Evolutionary conservation across 2,113 vertebrate genomes (phyloP), one percentile per base, ranked within the genome.

Genomic region (Seriola rivoliana): DNA sequence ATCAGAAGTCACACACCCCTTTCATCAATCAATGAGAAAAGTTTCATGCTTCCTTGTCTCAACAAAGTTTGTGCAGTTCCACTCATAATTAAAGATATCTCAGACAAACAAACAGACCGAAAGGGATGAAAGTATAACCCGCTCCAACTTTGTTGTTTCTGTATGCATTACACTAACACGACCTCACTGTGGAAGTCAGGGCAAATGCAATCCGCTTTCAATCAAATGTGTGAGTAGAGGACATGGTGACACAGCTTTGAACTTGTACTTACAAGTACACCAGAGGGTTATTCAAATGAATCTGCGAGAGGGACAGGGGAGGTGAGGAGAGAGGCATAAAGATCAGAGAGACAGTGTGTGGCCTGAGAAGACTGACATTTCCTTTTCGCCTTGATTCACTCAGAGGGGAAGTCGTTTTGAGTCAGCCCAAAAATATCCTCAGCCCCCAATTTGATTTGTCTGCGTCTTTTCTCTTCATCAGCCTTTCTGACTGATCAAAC

Each of bases 201-300:
- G n/a, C 50, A 44, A 46, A 78, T 48, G 60, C 40, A 70, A 55
- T 66, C 71, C n/a, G 19, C 72, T 70, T 58, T 82, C 78, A 81
- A 67, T 81, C 85, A 75, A 59, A 81, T 29, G 44, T 38, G 40
- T 42, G 67, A 68, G 48, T 71, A 62, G 44, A 79, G 71, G 81
- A 70, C 55, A 52, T 13, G 13, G 34, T 44, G 70, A 77, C 72
- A 70, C 67, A 42, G 69, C 80, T 88, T 79, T 87, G 80, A 93
- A 80, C 85, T 77, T 77, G 50, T 55, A 70, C 79, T 86, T 50
- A 75, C 75, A 69, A 88, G 78, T 50, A 67, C 76, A 85, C 69
- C 75, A 77, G 71, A 71, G 89, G 78, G 57, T 82, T 79, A 85
- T 85, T 86, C 68, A 75, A 85, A 87, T 80, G 14, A 90, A 73